These are phyloP conservation scores for Oscheius sp. DNA, from an alignment of 2,888 invertebrate species.

Conservation along the genomic window DNA sequence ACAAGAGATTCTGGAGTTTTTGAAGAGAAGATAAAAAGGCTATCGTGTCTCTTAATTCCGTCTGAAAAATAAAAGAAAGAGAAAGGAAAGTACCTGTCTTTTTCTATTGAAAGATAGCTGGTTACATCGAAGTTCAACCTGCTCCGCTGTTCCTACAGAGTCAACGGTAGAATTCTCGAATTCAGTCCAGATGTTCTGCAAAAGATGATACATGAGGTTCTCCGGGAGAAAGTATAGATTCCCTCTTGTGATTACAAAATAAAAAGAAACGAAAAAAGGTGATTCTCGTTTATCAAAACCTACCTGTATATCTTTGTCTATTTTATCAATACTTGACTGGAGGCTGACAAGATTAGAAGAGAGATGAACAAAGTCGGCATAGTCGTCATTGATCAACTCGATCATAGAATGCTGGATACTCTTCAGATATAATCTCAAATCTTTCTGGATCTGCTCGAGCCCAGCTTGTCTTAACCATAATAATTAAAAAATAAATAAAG, in stretches of 20 bases:
- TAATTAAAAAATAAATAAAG: neutral
- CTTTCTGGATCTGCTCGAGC: conserved; percentile 62
- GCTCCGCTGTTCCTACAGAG: conserved; percentile 52
- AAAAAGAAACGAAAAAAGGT: neutral
- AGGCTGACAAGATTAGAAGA: conserved; percentile 84
- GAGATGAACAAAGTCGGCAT: conserved; percentile 94
- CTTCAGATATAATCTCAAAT: conserved; percentile 87
- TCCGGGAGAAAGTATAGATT: too few relatives aligned
- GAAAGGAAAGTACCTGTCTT: conserved; percentile 30
- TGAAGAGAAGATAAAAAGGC: conserved; percentile 46
- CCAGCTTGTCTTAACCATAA: conserved; percentile 50
- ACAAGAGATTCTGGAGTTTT: conserved; percentile 37
- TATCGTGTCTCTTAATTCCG: conserved; percentile 41
- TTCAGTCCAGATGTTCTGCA: conserved; percentile 53
- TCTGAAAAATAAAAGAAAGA: neutral
- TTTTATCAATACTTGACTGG: conserved; percentile 62
- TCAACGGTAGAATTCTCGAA: conserved; percentile 48
- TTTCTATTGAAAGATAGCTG: conserved; percentile 47
- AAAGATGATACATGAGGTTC: neutral
- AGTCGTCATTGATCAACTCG: conserved; percentile 95
- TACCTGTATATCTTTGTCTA: conserved; percentile 55
- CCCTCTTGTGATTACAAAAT: neutral
- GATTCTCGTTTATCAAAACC: too few relatives aligned
- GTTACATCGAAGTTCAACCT: conserved; percentile 56
- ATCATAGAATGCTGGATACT: conserved; percentile 92